Evolutionary conservation across 2,797 vertebrate genomes (phyloP), one percentile per base, ranked within the genome.

Genomic region (Spinus pinus): DNA sequence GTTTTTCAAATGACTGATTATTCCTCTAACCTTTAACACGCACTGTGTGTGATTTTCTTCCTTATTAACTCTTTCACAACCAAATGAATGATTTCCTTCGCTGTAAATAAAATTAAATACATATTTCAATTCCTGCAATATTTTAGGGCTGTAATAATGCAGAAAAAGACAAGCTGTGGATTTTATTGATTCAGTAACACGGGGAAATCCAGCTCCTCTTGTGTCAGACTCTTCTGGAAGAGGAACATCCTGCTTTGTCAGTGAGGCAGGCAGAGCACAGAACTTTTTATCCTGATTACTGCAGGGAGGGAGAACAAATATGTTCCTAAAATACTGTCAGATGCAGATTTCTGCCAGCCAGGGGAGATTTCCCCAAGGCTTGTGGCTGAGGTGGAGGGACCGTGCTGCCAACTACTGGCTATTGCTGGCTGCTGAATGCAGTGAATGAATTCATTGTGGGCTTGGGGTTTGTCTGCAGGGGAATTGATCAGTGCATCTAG

Each of bases 1-100:
- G 98, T 98, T 98, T 98, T 98, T 98, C 98, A 98, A 99, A 98
- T 98, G 98, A 99, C 98, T 98, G 98, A 99, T 99, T 99, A 99
- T 99, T 99, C 98, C 97, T 98, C 98, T 99, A 98, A 98, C 98
- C 98, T 98, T 98, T 98, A 98, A 98, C 98, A 98, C 96, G 96
- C 97, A 98, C 97, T 98, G 97, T 98, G 98, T 98, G 97, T 98
- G 98, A 98, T 98, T 98, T 98, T 98, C 95, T 97, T 98, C 97
- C 98, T 94, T 98, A 97, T 99, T 99, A 99, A 98, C 98, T 98
- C 98, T 98, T 98, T 98, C 98, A 46, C 41, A 71, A 77, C 98
- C 95, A 69, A 89, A 62, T 21, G 65, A 86, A 72, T 88, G 2
- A 94, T 87, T 75, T 92, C 58, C 91, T 93, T 96, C 73, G 23